phyloP scores from a whole-genome alignment of 2,797 vertebrate genomes.

The Girardinus metallicus region DNA sequence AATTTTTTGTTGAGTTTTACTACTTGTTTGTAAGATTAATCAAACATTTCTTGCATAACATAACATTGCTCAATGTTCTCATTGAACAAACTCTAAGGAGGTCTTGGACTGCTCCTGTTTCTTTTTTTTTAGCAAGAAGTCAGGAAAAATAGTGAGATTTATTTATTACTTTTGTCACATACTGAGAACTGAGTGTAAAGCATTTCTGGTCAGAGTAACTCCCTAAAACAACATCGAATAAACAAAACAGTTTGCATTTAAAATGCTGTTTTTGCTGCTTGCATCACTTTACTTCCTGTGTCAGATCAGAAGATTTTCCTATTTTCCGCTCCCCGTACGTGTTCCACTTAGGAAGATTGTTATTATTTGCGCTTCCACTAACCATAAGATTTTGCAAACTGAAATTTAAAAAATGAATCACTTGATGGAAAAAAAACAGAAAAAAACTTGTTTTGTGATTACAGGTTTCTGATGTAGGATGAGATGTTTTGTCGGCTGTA shows the following conservation, averaged over 20 bases:
- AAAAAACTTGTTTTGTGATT: too few species aligned
- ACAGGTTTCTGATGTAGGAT: too few species aligned
- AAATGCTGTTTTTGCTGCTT: neutral
- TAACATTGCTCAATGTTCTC: neutral
- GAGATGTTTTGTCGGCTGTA: too few species aligned
- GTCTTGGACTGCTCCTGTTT: neutral
- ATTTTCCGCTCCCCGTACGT: neutral
- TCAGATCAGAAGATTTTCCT: neutral
- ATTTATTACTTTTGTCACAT: neutral
- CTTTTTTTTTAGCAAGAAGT: neutral
- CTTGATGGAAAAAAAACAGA: too few species aligned
- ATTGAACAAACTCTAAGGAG: neutral
- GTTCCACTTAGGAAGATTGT: neutral
- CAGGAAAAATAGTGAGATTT: neutral
- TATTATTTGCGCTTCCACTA: too few species aligned
- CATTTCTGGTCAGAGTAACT: neutral
- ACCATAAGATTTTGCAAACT: too few species aligned
- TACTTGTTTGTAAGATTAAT: neutral
- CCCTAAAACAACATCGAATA: neutral
- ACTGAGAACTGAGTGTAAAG: neutral
- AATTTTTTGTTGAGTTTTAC: neutral
- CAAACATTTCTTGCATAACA: neutral
- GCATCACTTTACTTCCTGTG: neutral
- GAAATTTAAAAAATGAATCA: too few species aligned
- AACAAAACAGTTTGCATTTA: neutral